These are phyloP conservation scores for Apodemia mormo DNA, from an alignment of 2,888 invertebrate species.

Conservation along the genomic window DNA sequence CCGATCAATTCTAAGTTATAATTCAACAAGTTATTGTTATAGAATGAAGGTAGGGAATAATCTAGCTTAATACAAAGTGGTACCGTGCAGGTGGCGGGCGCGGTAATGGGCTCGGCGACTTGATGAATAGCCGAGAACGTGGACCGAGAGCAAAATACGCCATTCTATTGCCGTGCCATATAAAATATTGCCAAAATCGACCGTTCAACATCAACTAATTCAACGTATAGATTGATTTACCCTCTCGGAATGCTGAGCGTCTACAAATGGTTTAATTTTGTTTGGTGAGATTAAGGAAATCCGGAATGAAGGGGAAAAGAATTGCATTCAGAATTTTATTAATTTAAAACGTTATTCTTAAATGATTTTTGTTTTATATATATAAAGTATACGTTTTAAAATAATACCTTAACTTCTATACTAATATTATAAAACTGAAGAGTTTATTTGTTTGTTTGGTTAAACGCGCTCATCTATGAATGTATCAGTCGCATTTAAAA, in stretches of 20 bases:
- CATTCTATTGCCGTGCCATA: conserved; percentile 65
- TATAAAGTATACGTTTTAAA: too few species aligned
- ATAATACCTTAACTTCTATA: too few species aligned
- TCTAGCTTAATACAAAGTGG: conserved; percentile 67
- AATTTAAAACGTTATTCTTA: too few species aligned
- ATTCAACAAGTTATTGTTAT: conserved; percentile 60
- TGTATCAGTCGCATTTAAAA: too few species aligned
- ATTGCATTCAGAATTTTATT: conserved; percentile 6
- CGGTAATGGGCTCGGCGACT: conserved; percentile 70
- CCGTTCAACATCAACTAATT: conserved; percentile 74
- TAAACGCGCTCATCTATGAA: too few species aligned
- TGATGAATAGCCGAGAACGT: conserved; percentile 76
- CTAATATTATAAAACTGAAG: too few species aligned
- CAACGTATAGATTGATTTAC: conserved; percentile 76
- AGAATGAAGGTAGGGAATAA: conserved; percentile 63
- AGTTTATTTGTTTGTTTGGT: too few species aligned
- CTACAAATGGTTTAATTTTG: conserved; percentile 73
- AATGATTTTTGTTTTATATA: too few species aligned
- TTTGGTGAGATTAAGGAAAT: conserved; percentile 55
- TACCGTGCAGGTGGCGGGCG: conserved; percentile 69
- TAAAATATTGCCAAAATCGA: conserved; percentile 74
- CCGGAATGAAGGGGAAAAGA: conserved; percentile 48
- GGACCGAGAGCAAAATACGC: conserved; percentile 67
- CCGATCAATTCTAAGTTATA: conserved; percentile 41
- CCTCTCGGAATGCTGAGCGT: conserved; percentile 51